Percentiles rank a stretch among this genome's conserved stretches.
Evolutionary conservation across 2,888 invertebrate species (phyloP).

Genomic region (Stegophylla sp.): DNA sequence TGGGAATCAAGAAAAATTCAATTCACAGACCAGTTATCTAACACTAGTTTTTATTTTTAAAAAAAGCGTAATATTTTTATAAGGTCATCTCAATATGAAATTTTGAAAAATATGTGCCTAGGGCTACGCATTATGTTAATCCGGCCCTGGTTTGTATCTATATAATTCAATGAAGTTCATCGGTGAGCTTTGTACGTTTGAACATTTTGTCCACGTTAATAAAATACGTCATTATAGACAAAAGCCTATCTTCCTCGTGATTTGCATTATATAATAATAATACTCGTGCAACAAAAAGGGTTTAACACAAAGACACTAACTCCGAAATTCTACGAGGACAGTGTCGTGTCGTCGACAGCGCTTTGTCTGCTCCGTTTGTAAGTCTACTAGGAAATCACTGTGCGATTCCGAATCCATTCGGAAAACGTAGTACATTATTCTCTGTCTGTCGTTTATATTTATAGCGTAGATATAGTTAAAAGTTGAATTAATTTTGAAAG

Average conservation of each 20-base stretch:
- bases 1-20: no score
- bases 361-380: background rate
- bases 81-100: no score
- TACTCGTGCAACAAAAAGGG: conserved; percentile 12
- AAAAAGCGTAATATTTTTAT: no score
- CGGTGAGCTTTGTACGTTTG: no score
- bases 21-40: no score
- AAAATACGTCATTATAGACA: no score
- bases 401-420: background rate
- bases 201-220: no score
- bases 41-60: no score
- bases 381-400: background rate
- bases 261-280: conserved; percentile 30
- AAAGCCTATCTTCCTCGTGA: background rate
- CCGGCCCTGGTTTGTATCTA: no score
- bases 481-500: conserved; percentile 10
- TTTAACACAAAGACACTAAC: background rate
- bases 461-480: background rate
- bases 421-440: background rate
- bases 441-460: background rate
- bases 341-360: background rate
- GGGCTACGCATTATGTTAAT: no score
- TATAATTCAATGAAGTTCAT: no score
- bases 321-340: background rate
- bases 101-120: no score